These are phyloP conservation scores for Ochropleura plecta DNA, from an alignment of 2,888 invertebrate species.

Conservation along the genomic window DNA sequence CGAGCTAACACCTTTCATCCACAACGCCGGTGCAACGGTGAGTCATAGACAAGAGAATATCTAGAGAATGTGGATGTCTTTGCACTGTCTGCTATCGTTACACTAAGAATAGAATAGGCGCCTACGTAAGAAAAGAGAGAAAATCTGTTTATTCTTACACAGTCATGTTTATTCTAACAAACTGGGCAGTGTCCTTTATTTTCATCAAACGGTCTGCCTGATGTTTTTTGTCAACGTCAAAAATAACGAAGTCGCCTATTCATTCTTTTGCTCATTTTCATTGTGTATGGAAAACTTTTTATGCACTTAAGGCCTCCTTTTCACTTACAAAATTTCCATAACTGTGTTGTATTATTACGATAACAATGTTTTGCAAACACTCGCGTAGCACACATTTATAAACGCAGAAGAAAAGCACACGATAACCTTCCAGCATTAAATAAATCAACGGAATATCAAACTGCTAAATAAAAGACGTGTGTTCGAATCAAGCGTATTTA, in stretches of 20 bases:
- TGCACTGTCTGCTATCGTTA: conserved; percentile 5
- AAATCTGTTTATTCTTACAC: not conserved
- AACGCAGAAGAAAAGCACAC: conserved; percentile 32
- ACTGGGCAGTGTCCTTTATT: not conserved
- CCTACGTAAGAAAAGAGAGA: not conserved
- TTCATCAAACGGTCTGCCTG: not conserved
- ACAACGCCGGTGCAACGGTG: conserved; percentile 75
- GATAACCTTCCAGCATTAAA: conserved; percentile 32
- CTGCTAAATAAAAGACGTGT: no score
- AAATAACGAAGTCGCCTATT: not conserved
- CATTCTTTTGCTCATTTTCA: not conserved
- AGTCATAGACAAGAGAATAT: conserved; percentile 55
- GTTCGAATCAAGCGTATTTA: no score
- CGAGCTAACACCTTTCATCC: conserved; percentile 66
- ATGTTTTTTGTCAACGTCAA: not conserved
- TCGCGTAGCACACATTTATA: not conserved
- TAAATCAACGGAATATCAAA: conserved; percentile 2
- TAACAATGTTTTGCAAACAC: conserved; percentile 47
- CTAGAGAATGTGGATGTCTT: conserved; percentile 22
- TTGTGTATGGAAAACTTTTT: not conserved
- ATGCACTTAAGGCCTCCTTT: not conserved
- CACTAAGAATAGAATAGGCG: conserved; percentile 12
- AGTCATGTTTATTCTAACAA: not conserved
- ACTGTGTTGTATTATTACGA: conserved; percentile 25
- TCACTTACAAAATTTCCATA: not conserved